Evolutionary conservation across 2,797 vertebrate genomes (phyloP).

Genomic region (Rhincodon typus): DNA sequence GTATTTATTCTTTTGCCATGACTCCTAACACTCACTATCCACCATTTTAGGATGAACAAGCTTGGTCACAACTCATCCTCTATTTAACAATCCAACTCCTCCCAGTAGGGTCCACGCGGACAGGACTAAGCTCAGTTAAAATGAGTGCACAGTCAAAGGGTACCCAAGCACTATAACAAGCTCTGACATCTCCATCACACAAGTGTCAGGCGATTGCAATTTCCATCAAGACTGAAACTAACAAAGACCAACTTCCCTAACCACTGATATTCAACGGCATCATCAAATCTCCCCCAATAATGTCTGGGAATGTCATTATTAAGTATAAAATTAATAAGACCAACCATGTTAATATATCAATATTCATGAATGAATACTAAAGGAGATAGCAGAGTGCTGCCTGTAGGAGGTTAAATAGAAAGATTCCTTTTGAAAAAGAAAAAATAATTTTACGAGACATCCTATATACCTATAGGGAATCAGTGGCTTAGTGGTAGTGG

Average conservation of each 20-base stretch:
- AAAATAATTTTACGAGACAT: not conserved
- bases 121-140: not conserved
- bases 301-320: not conserved
- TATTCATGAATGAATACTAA: not conserved
- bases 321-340: not conserved
- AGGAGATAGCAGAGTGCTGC: not conserved
- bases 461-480: not conserved
- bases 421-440: not conserved
- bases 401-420: not conserved
- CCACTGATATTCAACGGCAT: not conserved
- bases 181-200: not conserved
- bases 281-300: not conserved
- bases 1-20: not conserved
- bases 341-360: not conserved
- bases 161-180: not conserved
- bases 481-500: too few relatives aligned
- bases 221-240: not conserved
- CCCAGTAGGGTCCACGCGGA: not conserved
- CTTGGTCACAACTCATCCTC: not conserved
- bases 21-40: not conserved
- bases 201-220: not conserved
- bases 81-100: not conserved
- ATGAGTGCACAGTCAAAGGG: not conserved
- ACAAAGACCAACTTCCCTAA: not conserved
- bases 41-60: not conserved